A percentile compares a stretch with the other conserved stretches of the same genome.
These are phyloP conservation scores for Synodontis membranacea DNA, from an alignment of 2,113 vertebrate genomes.

Conservation along the genomic window DNA sequence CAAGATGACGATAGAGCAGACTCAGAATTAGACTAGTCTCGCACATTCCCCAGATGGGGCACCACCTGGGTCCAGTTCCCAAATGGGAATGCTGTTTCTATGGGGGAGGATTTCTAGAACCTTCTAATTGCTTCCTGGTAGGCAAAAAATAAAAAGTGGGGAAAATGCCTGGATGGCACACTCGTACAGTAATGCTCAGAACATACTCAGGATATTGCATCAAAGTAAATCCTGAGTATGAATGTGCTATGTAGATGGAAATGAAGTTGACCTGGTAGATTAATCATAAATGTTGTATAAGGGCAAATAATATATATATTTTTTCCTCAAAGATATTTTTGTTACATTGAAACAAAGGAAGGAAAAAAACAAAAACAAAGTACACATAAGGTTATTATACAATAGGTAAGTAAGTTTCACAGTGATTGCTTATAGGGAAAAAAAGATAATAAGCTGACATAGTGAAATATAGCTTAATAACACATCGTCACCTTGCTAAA, in stretches of 20 bases:
- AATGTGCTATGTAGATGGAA: background rate
- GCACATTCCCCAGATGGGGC: background rate
- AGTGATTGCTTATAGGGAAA: no score
- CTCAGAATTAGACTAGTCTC: background rate
- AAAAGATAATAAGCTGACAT: no score
- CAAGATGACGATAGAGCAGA: background rate
- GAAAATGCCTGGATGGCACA: background rate
- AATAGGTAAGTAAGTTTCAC: no score
- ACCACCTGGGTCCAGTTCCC: background rate
- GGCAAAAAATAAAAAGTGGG: background rate
- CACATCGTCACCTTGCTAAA: no score
- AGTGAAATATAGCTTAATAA: no score
- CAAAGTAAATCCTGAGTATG: background rate
- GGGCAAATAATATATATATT: background rate
- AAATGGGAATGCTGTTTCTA: background rate
- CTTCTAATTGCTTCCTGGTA: conserved; percentile 15
- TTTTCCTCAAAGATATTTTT: no score
- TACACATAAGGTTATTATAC: no score
- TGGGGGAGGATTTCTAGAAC: conserved; percentile 4
- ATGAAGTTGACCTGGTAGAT: background rate
- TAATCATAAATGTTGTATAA: background rate
- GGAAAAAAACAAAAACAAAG: no score
- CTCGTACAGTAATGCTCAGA: background rate
- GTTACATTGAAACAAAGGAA: no score
- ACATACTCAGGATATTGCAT: background rate